These are phyloP conservation scores for Stratiomys singularior DNA, from an alignment of 2,888 invertebrate species.

Conservation along the genomic window DNA sequence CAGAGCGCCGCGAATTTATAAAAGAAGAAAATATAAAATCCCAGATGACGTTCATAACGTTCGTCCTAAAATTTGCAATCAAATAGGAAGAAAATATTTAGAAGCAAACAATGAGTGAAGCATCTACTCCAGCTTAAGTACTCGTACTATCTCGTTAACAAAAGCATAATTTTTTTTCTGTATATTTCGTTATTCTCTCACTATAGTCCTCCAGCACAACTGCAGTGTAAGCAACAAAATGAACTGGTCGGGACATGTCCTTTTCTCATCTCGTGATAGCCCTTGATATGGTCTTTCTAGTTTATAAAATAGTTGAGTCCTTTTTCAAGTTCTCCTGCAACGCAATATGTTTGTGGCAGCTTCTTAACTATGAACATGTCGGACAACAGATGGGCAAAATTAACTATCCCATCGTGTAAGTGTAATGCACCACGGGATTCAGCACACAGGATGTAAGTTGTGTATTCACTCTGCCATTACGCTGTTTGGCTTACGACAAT, in stretches of 20 bases:
- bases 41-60: no score
- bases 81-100: constrained; percentile 1
- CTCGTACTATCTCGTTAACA: not conserved
- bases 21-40: no score
- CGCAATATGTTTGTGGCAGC: constrained; percentile 3
- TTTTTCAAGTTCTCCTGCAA: not conserved
- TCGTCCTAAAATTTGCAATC: no score
- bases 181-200: no score
- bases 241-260: not conserved
- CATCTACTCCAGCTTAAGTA: not conserved
- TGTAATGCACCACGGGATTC: not conserved
- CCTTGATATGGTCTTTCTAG: not conserved
- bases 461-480: not conserved
- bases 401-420: not conserved
- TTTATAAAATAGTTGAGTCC: constrained; percentile 3
- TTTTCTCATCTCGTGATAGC: not conserved
- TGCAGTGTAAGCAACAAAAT: not conserved
- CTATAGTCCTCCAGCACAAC: no score
- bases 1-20: no score
- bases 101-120: not conserved
- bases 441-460: not conserved
- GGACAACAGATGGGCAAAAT: constrained; percentile 12
- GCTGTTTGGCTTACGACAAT: not conserved
- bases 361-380: not conserved
- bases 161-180: not conserved